A percentile compares a stretch with the other conserved stretches of the same genome.
These are phyloP conservation scores for Pterostichus madidus DNA, from an alignment of 2,888 invertebrate genomes.

Conservation along the genomic window DNA sequence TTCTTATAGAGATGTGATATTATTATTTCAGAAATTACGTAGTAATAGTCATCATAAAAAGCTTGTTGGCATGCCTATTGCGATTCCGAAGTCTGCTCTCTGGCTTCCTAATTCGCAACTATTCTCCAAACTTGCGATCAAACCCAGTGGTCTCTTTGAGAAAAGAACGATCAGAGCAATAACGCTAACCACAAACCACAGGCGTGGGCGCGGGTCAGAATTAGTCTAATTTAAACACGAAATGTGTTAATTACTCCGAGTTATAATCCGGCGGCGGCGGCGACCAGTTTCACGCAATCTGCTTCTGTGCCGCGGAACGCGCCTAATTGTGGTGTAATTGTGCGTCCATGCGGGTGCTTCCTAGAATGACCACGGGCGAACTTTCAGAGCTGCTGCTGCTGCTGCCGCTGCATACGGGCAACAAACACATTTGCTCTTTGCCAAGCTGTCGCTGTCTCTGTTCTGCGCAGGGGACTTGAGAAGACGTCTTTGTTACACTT, in stretches of 20 bases:
- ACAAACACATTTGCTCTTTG: constrained; percentile 1
- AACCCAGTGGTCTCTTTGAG: not conserved
- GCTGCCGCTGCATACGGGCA: constrained; percentile 32
- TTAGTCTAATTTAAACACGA: constrained; percentile 51
- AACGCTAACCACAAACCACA: constrained; percentile 33
- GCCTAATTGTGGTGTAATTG: constrained; percentile 52
- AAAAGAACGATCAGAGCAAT: constrained; percentile 14
- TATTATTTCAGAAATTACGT: too few relatives aligned
- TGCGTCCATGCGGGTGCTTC: constrained; percentile 46
- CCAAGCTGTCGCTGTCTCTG: not conserved
- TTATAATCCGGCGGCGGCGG: constrained; percentile 33
- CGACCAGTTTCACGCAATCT: constrained; percentile 53
- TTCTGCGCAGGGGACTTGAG: not conserved
- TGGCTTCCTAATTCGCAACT: not conserved
- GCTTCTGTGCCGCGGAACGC: constrained; percentile 26
- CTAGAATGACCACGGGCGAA: constrained; percentile 36
- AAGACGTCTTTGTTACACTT: not conserved
- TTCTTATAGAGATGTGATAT: too few relatives aligned
- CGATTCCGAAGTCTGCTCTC: too few relatives aligned
- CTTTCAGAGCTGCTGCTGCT: not conserved
- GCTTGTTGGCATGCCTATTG: too few relatives aligned
- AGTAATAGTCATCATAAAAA: too few relatives aligned
- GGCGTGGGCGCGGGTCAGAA: constrained; percentile 13
- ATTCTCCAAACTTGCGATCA: not conserved
- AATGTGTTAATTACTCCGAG: constrained; percentile 45